These are phyloP conservation scores for Anolis sagrei DNA, from an alignment of 2,113 vertebrate genomes.

Conservation along the genomic window DNA sequence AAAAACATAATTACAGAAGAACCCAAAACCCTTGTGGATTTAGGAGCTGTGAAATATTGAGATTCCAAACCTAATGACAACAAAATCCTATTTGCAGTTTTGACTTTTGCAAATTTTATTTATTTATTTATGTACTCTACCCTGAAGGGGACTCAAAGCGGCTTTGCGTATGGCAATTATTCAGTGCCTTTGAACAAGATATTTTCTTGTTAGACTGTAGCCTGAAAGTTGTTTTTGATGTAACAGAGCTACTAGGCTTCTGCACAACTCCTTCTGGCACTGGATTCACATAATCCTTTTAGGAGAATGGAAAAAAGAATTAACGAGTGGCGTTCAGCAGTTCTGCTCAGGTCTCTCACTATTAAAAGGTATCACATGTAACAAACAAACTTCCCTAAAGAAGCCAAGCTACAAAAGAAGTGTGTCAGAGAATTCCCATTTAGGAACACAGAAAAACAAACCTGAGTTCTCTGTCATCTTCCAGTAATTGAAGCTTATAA, in stretches of 20 bases:
- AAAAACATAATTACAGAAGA: not conserved
- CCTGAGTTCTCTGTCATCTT: conserved; percentile 94
- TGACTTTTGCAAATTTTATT: too few species aligned
- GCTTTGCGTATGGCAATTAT: too few species aligned
- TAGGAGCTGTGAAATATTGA: not conserved
- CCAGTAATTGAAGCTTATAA: conserved; percentile 95
- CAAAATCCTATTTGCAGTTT: not conserved
- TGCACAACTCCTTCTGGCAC: not conserved
- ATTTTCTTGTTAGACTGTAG: not conserved
- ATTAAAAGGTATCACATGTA: not conserved
- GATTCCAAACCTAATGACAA: not conserved
- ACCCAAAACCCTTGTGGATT: not conserved
- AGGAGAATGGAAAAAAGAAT: not conserved
- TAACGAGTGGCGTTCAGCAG: too few species aligned
- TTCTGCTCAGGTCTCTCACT: not conserved
- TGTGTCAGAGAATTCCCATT: not conserved
- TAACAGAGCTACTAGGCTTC: not conserved
- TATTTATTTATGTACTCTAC: too few species aligned
- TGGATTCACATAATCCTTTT: not conserved
- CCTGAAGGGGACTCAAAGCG: too few species aligned
- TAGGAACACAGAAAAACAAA: conserved; percentile 55
- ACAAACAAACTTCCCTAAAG: not conserved
- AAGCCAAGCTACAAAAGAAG: not conserved
- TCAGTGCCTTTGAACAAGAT: too few species aligned
- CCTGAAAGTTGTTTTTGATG: not conserved